phyloP scores from a whole-genome alignment of 2,888 invertebrate species.

The Ornithoptera priamus region DNA sequence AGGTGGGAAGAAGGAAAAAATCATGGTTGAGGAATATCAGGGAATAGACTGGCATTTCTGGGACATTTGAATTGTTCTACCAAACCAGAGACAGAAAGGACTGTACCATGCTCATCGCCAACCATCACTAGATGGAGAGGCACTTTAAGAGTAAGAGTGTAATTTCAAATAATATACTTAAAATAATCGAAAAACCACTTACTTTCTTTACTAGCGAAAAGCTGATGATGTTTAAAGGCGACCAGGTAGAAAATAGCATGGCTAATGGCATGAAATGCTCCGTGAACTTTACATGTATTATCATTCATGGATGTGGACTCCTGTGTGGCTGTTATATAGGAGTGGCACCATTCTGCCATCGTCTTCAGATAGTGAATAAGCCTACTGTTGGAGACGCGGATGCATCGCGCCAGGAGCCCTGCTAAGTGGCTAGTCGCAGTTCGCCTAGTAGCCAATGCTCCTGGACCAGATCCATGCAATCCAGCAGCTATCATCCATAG shows the following conservation, averaged over 20 bases:
- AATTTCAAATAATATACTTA: not conserved
- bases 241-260: constrained; percentile 96
- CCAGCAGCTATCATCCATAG: constrained; percentile 70
- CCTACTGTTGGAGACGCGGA: constrained; percentile 63
- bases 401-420: constrained; percentile 68
- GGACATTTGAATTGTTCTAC: too few relatives aligned
- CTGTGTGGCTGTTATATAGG: constrained; percentile 85
- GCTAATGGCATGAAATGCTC: constrained; percentile 94
- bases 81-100: too few relatives aligned
- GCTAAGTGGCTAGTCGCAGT: constrained; percentile 69
- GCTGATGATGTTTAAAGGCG: constrained; percentile 91
- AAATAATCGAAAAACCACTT: constrained; percentile 49
- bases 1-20: too few relatives aligned
- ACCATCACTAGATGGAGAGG: too few relatives aligned
- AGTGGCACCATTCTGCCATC: constrained; percentile 91
- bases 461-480: constrained; percentile 57
- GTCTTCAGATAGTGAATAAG: constrained; percentile 67
- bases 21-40: too few relatives aligned
- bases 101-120: too few relatives aligned
- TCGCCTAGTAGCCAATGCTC: constrained; percentile 60
- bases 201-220: constrained; percentile 89
- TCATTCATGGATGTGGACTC: constrained; percentile 68
- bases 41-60: too few relatives aligned
- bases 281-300: constrained; percentile 82
- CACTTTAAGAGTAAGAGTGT: too few relatives aligned